Conservation (phyloP, 2,113 vertebrate genomes). For the Edolisoma coerulescens region DNA sequence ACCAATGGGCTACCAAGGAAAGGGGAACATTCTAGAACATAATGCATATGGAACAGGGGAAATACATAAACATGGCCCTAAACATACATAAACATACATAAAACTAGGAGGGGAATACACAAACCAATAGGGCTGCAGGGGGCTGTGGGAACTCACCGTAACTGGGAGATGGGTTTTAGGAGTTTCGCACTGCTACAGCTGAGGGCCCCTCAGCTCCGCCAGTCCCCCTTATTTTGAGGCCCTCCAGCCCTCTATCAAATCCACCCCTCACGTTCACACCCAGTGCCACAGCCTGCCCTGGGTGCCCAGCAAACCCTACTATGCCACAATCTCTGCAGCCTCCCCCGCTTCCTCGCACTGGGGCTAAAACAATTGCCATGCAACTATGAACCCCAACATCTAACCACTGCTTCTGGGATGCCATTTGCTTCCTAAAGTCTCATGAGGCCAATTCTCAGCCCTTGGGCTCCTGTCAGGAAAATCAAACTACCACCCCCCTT, state of each 20-base stretch:
- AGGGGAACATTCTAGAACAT: too few relatives aligned
- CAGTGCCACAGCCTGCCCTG: not conserved
- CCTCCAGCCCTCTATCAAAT: not conserved
- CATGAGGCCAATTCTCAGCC: not conserved
- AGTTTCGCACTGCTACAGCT: too few relatives aligned
- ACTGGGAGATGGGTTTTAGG: too few relatives aligned
- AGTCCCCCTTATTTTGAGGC: not conserved
- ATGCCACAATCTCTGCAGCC: not conserved
- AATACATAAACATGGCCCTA: too few relatives aligned
- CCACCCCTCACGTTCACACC: too few relatives aligned
- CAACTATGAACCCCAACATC: not conserved
- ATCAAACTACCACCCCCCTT: not conserved
- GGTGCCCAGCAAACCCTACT: not conserved
- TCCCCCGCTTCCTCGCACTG: accelerated
- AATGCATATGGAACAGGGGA: too few relatives aligned
- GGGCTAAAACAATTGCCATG: not conserved
- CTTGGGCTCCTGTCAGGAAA: not conserved
- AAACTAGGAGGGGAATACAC: too few relatives aligned
- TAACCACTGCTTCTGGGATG: not conserved
- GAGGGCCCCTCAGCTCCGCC: not conserved
- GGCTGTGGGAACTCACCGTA: too few relatives aligned
- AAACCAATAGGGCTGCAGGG: too few relatives aligned
- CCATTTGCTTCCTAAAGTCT: not conserved
- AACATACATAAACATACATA: too few relatives aligned
- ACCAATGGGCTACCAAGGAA: too few relatives aligned